These are phyloP conservation scores for Amia ocellicauda DNA, from an alignment of 2,113 vertebrate genomes.

Conservation along the genomic window DNA sequence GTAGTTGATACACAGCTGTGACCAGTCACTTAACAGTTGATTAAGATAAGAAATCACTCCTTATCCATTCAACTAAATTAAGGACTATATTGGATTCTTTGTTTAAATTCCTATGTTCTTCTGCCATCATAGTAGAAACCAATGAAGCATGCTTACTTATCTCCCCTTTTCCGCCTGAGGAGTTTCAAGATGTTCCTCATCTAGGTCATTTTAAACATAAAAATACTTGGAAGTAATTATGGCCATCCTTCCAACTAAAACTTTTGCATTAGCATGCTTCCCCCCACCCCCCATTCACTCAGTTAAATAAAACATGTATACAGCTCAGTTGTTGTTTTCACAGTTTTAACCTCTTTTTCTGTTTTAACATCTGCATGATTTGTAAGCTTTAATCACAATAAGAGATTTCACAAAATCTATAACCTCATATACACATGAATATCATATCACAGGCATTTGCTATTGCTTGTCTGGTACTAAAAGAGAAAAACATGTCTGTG, in stretches of 20 bases:
- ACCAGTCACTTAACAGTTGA: constrained; percentile 47
- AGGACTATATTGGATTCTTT: constrained; percentile 36
- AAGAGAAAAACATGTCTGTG: no score
- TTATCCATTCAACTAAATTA: constrained; percentile 45
- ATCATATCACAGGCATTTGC: no score
- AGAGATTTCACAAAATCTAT: no score
- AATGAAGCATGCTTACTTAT: constrained; percentile 32
- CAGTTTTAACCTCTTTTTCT: no score
- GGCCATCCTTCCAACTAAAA: constrained; percentile 1
- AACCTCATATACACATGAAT: no score
- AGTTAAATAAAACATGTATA: no score
- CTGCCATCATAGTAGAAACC: constrained; percentile 35
- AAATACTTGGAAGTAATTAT: constrained; percentile 38
- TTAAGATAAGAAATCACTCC: constrained; percentile 39
- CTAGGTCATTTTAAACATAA: constrained; percentile 46
- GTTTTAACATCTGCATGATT: no score
- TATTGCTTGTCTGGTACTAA: no score
- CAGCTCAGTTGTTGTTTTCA: no score
- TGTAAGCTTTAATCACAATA: no score
- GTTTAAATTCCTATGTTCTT: constrained; percentile 37
- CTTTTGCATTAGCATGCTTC: no score
- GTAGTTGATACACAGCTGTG: constrained; percentile 27
- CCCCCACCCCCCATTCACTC: no score
- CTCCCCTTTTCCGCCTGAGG: constrained; percentile 40
- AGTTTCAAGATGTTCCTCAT: constrained; percentile 45